Evolutionary conservation across 2,113 vertebrate genomes (phyloP), one percentile per base, ranked within the genome.

Genomic region (Lophius piscatorius): DNA sequence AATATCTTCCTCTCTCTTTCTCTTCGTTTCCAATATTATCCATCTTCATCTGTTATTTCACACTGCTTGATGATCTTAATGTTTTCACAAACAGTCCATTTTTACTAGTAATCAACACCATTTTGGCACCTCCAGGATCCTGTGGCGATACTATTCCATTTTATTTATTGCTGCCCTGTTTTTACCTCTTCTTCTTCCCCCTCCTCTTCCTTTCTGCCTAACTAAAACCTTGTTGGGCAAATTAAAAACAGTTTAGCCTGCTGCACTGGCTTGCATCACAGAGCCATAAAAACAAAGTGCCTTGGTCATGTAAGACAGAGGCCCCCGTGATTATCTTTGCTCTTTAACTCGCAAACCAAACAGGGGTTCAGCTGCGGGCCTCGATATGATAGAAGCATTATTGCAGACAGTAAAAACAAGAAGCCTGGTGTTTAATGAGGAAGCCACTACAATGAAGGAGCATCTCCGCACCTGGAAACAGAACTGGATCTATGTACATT

Each of bases 231-330:
- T 88, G 89, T 91, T 85, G 86, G 88, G 84, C 86, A 91, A 94
- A 94, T 94, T 93, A 93, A 93, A 90, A 89, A 91, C 58, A 90
- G 89, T 92, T 92, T 92, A 91, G 84, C 76, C 80, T 76, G 82
- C 78, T 84, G 83, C 83, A 88, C 92, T 94, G 93, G 90, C 74
- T 87, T 91, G 10, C 76, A 91, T 94, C 92, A 92, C 40, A 14
- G 64, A 74, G 78, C 75, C 81, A 85, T 91, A 87, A 92, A 92
- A 88, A 86, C 86, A 83, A 89, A 92, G 88, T 78, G 78, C 80
- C 88, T 88, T 79, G 86, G 89, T 88, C 87, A 74, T 74, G 86
- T 73, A 88, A 87, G 86, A 88, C 81, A 0, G 2, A 69, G 73
- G 57, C 50, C 67, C 80, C 29, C 65, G 72, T 85, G 88, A 93